These are phyloP conservation scores for Odontocolon sp. DNA, from an alignment of 2,888 invertebrate genomes.

Conservation along the genomic window DNA sequence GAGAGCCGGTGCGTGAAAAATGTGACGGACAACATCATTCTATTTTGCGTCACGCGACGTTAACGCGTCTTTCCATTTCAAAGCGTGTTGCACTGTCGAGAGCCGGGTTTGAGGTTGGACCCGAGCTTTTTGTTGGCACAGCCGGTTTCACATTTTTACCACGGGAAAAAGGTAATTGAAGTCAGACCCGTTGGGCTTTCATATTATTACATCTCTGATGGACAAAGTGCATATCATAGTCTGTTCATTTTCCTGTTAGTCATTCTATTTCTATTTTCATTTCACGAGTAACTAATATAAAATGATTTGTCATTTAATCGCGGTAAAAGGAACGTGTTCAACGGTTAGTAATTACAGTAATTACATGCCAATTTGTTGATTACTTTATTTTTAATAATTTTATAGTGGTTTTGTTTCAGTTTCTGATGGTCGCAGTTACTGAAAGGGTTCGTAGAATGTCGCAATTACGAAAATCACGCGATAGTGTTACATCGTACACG, in stretches of 20 bases:
- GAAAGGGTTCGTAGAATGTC: too few species aligned
- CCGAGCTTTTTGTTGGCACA: not conserved
- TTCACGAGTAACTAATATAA: not conserved
- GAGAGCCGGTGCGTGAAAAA: slow-evolving; percentile 47
- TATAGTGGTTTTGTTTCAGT: too few species aligned
- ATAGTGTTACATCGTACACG: too few species aligned
- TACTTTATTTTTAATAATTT: not conserved
- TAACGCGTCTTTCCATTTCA: slow-evolving; percentile 45
- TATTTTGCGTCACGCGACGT: slow-evolving; percentile 40
- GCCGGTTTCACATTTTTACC: not conserved
- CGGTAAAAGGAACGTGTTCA: not conserved
- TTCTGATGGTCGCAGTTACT: too few species aligned
- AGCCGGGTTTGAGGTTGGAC: not conserved
- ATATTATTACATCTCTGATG: too few species aligned
- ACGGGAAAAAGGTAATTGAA: not conserved
- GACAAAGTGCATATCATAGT: not conserved
- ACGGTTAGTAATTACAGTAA: not conserved
- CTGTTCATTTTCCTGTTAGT: not conserved
- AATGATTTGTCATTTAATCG: not conserved
- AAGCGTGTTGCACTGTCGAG: not conserved
- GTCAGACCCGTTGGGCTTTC: too few species aligned
- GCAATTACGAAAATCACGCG: too few species aligned
- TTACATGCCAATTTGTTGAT: not conserved
- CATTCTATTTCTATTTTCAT: not conserved
- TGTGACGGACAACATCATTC: slow-evolving; percentile 53